Evolutionary conservation across 2,888 invertebrate genomes (phyloP).

Genomic region (Campoletis raptor): DNA sequence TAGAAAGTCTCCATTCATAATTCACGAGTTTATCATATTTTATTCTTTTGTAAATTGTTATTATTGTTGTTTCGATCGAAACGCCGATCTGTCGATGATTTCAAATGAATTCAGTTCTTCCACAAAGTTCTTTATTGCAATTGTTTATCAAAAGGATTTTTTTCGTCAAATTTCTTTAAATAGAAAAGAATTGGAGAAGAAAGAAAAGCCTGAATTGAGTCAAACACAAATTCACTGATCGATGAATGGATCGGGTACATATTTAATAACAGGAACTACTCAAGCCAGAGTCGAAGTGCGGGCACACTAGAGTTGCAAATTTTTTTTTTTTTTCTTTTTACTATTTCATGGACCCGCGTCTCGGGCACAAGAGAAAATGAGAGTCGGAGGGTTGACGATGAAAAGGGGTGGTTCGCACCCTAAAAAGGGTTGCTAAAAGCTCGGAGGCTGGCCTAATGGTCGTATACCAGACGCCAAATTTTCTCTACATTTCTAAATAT

Average conservation of each 20-base stretch:
- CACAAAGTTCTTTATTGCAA: background rate
- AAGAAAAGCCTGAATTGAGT: background rate
- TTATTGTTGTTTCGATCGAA: background rate
- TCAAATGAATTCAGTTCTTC: background rate
- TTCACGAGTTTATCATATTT: background rate
- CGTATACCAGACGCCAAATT: slow-evolving; percentile 38
- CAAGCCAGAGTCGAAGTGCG: background rate
- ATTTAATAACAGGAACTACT: slow-evolving; percentile 29
- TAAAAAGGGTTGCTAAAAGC: slow-evolving; percentile 80
- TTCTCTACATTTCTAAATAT: slow-evolving; percentile 32
- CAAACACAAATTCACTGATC: background rate
- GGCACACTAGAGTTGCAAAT: slow-evolving; percentile 30
- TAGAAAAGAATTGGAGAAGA: background rate
- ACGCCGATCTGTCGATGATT: background rate
- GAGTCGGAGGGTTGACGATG: slow-evolving; percentile 37
- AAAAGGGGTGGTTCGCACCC: slow-evolving; percentile 42
- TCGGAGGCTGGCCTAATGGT: slow-evolving; percentile 70
- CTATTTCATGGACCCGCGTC: slow-evolving; percentile 4
- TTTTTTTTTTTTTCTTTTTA: slow-evolving; percentile 35
- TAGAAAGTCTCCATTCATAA: background rate
- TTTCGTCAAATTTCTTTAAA: background rate
- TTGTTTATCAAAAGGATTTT: background rate
- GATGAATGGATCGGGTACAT: slow-evolving; percentile 30
- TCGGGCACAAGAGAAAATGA: slow-evolving; percentile 19
- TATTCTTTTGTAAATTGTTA: background rate